A percentile compares a stretch with the other conserved stretches of the same genome.
Evolutionary conservation across 2,888 invertebrate species (phyloP).

Genomic region (Drosophila mimetica): DNA sequence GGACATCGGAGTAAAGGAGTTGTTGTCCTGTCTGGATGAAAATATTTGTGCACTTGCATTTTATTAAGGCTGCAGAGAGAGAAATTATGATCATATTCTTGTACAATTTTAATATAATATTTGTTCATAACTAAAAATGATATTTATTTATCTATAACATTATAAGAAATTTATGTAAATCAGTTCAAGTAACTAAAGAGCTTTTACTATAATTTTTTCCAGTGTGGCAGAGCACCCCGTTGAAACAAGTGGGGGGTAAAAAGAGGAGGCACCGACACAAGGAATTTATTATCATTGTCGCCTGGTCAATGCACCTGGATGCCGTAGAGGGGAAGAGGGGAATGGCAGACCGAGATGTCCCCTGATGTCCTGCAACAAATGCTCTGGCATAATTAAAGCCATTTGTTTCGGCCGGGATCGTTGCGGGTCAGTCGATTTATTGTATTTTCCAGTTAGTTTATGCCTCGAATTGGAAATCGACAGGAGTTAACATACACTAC

Average conservation of each 20-base stretch:
- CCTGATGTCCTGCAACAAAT: conserved; percentile 45
- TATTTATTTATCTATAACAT: too few relatives aligned
- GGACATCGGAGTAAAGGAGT: conserved; percentile 35
- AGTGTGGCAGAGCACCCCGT: conserved; percentile 1
- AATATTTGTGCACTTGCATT: conserved; percentile 69
- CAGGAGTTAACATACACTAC: conserved; percentile 2
- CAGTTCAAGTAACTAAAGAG: too few relatives aligned
- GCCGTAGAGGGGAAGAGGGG: background rate
- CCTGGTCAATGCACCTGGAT: conserved; percentile 66
- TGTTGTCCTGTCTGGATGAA: conserved; percentile 42
- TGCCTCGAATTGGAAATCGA: conserved; percentile 54
- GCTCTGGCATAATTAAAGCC: conserved; percentile 73
- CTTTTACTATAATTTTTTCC: background rate
- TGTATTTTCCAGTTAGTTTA: conserved; percentile 70
- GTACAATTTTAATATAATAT: background rate
- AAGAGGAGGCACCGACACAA: conserved; percentile 18
- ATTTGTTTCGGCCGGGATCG: conserved; percentile 64
- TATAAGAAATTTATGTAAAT: too few relatives aligned
- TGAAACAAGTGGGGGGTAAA: background rate
- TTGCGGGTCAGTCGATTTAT: conserved; percentile 63
- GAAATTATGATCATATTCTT: background rate
- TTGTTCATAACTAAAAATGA: background rate
- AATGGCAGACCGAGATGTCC: conserved; percentile 8
- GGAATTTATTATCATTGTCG: conserved; percentile 71
- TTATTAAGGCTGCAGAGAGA: conserved; percentile 36